Percentiles rank a stretch among this genome's conserved stretches.
Evolutionary conservation across 2,888 invertebrate genomes (phyloP).

Genomic region (Metellina segmentata): DNA sequence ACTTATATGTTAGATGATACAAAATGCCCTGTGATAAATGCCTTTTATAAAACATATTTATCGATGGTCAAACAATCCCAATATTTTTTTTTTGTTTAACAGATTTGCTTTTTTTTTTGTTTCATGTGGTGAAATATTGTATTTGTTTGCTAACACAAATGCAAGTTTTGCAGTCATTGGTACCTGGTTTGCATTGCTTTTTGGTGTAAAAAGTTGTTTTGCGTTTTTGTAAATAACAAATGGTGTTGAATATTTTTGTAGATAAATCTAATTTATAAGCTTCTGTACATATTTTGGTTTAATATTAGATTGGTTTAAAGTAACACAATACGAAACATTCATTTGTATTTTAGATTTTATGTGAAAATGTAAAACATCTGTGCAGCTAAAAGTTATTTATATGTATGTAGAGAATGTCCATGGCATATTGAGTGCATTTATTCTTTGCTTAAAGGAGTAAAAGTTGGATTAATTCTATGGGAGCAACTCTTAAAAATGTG

Average conservation of each 20-base stretch:
- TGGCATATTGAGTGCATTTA: too few relatives aligned
- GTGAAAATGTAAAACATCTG: too few relatives aligned
- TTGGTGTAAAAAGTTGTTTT: conserved; percentile 8
- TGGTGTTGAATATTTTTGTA: conserved; percentile 28
- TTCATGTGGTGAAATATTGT: neutral
- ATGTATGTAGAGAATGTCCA: too few relatives aligned
- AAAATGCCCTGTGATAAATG: conserved; percentile 45
- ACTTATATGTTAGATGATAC: conserved; percentile 28
- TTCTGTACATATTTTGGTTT: conserved; percentile 31
- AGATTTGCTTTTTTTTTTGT: neutral
- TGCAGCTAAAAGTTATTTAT: too few relatives aligned
- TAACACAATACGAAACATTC: too few relatives aligned
- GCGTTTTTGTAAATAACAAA: conserved; percentile 41
- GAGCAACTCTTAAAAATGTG: too few relatives aligned
- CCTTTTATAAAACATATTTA: conserved; percentile 27
- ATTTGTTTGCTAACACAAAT: neutral
- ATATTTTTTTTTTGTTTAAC: conserved; percentile 2
- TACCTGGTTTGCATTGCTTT: neutral
- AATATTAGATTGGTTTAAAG: too few relatives aligned
- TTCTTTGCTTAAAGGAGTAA: too few relatives aligned
- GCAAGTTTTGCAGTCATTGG: conserved; percentile 16
- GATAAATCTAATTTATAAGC: conserved; percentile 29
- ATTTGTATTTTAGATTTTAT: too few relatives aligned
- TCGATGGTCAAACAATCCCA: neutral
- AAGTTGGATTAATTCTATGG: too few relatives aligned